These are phyloP conservation scores for Dicyrtomina minuta DNA, from an alignment of 2,888 invertebrate genomes.

Conservation along the genomic window DNA sequence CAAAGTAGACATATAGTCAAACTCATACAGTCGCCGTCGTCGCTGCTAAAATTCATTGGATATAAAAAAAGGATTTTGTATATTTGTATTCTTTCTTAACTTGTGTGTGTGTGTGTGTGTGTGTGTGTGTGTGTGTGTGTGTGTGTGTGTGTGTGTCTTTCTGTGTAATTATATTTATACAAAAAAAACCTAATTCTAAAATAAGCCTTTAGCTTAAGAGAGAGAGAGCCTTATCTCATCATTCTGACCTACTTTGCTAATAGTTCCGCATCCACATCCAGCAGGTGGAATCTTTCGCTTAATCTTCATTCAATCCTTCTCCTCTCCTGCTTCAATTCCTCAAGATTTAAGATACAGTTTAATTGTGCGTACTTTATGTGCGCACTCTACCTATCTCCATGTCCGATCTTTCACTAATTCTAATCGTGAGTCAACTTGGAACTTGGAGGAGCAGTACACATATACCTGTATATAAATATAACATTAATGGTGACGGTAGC, in stretches of 20 bases:
- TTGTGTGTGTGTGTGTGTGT: no score
- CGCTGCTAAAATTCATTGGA: no score
- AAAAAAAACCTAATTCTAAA: constrained; percentile 23
- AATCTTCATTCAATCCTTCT: constrained; percentile 23
- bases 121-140: no score
- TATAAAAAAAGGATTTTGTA: no score
- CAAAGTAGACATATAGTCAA: no score
- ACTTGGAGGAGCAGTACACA: no score
- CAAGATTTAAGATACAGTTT: constrained; percentile 26
- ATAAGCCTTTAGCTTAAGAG: constrained; percentile 27
- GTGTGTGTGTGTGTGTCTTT: no score
- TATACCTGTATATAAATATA: no score
- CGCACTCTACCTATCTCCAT: constrained; percentile 4
- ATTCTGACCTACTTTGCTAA: constrained; percentile 34
- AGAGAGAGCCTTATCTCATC: constrained; percentile 34
- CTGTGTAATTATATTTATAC: background rate
- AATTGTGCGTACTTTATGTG: constrained; percentile 24
- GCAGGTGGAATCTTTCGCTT: constrained; percentile 36
- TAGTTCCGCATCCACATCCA: constrained; percentile 37
- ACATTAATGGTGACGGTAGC: no score
- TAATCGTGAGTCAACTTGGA: no score
- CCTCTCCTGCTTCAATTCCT: constrained; percentile 10
- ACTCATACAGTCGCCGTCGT: no score
- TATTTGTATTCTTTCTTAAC: no score
- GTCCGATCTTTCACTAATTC: background rate